These are phyloP conservation scores for Bombus terrestris DNA, from an alignment of 1,140 invertebrate species.

Conservation along the genomic window DNA sequence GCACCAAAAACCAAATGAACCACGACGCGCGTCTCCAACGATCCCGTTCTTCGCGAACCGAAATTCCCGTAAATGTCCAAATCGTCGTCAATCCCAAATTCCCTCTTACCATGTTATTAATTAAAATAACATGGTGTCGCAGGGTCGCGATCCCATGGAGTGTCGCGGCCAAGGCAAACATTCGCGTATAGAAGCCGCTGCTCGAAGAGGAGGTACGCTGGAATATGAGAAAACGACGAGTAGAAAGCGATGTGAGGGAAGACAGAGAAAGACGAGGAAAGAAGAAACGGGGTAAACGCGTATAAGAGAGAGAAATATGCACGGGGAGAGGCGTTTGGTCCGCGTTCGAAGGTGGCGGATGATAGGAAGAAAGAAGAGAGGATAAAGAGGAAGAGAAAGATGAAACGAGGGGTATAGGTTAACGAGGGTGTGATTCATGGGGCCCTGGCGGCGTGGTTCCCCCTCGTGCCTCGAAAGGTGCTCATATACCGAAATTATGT, in stretches of 20 bases:
- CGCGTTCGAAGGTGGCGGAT: constrained; percentile 50
- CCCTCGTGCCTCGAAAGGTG: constrained; percentile 62
- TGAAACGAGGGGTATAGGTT: constrained; percentile 67
- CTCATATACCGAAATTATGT: constrained; percentile 76
- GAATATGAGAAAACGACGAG: constrained; percentile 30
- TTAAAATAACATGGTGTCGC: constrained; percentile 62
- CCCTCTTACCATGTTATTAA: constrained; percentile 21
- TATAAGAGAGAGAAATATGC: background rate
- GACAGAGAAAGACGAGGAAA: constrained; percentile 6
- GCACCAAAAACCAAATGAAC: no score
- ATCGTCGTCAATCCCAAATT: background rate
- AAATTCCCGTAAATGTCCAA: background rate
- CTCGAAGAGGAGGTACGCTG: background rate
- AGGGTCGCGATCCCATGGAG: constrained; percentile 48
- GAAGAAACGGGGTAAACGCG: background rate
- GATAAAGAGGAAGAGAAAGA: background rate
- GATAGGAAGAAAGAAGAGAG: constrained; percentile 37
- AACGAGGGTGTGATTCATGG: constrained; percentile 80
- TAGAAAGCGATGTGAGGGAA: background rate
- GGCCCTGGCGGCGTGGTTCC: constrained; percentile 66
- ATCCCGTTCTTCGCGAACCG: background rate
- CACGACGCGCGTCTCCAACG: no score
- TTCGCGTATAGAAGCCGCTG: background rate
- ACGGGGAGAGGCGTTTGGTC: constrained; percentile 39
- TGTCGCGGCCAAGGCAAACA: constrained; percentile 39